These are phyloP conservation scores for Tragulus kanchil DNA, from an alignment of 2,113 vertebrate species.

Conservation along the genomic window DNA sequence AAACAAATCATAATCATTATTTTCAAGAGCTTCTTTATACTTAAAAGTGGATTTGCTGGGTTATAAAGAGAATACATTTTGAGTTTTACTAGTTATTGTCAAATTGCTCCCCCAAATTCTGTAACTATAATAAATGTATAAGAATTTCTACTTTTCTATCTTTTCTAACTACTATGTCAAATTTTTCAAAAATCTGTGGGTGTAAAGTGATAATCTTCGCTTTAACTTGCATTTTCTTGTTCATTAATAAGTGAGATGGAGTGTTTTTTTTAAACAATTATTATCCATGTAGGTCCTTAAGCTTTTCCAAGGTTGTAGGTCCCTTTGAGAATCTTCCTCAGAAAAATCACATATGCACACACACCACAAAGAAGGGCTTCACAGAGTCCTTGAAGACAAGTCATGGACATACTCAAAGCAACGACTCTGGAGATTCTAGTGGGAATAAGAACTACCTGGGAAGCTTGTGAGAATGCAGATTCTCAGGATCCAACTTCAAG, in stretches of 20 bases:
- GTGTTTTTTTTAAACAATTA: neutral
- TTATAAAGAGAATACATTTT: constrained; percentile 1
- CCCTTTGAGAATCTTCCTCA: neutral
- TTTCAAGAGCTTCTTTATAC: neutral
- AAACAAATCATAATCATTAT: neutral
- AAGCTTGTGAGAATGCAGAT: neutral
- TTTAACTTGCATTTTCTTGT: neutral
- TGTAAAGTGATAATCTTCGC: neutral
- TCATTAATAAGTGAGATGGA: neutral
- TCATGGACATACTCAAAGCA: neutral
- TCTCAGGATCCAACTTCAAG: neutral
- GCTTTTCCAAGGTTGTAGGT: neutral
- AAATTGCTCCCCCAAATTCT: neutral
- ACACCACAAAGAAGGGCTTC: neutral
- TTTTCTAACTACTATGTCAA: neutral
- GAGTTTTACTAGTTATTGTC: neutral
- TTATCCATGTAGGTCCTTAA: neutral
- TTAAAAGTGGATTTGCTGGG: neutral
- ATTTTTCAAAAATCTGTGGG: neutral
- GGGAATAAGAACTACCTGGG: neutral
- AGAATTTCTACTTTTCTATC: neutral
- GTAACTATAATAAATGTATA: neutral
- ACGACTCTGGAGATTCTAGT: neutral
- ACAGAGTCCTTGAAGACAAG: neutral
- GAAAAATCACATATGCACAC: neutral